These are phyloP conservation scores for Hucho hucho DNA, from an alignment of 2,113 vertebrate species.

Conservation along the genomic window DNA sequence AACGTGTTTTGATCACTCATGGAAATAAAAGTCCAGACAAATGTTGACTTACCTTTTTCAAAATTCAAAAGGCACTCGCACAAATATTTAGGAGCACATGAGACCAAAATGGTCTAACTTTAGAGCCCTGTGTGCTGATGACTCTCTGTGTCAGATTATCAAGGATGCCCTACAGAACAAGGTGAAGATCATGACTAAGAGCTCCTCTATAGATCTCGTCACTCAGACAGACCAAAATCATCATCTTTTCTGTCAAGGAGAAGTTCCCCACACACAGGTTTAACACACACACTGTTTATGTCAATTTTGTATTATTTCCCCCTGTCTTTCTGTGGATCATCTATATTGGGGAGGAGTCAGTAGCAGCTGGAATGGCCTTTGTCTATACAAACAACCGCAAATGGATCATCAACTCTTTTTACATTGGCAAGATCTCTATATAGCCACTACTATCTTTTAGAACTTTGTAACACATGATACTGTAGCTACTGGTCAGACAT, in stretches of 20 bases:
- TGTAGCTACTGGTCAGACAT: too few relatives aligned
- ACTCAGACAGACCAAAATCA: slow-evolving; percentile 92
- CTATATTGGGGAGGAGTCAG: slow-evolving; percentile 96
- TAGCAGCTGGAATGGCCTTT: slow-evolving; percentile 83
- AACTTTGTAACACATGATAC: background rate
- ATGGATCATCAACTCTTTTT: slow-evolving; percentile 98
- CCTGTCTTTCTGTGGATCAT: background rate
- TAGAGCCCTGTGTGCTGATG: too few relatives aligned
- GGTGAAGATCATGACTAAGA: slow-evolving; percentile 85
- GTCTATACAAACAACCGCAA: slow-evolving; percentile 86
- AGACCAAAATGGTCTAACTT: too few relatives aligned
- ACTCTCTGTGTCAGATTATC: slow-evolving; percentile 73
- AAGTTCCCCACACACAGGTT: slow-evolving; percentile 89
- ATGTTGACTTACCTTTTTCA: too few relatives aligned
- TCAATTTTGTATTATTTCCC: too few relatives aligned
- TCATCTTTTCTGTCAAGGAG: slow-evolving; percentile 82
- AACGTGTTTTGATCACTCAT: too few relatives aligned
- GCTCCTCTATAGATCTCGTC: slow-evolving; percentile 90
- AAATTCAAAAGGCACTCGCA: too few relatives aligned
- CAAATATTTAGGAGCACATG: too few relatives aligned
- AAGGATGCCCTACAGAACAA: slow-evolving; percentile 84
- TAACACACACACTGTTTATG: slow-evolving; percentile 1
- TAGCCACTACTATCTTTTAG: background rate
- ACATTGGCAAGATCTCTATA: slow-evolving; percentile 76
- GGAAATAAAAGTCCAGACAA: too few relatives aligned